These are phyloP conservation scores for Leucozona laternaria DNA, from an alignment of 2,888 invertebrate genomes.

Conservation along the genomic window DNA sequence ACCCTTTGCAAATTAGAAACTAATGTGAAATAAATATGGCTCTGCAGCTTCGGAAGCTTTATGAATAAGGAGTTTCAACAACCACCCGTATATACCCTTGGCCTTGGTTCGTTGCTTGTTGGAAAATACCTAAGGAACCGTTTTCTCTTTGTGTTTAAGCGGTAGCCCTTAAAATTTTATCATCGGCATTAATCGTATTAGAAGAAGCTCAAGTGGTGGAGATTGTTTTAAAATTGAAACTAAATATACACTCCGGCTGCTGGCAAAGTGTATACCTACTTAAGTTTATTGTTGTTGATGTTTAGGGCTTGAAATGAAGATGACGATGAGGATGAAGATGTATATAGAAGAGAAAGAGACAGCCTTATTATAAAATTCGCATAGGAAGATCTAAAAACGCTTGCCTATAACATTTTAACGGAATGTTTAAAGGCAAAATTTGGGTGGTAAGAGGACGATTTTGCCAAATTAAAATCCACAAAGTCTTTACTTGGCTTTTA, in stretches of 20 bases:
- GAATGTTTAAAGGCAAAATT: conserved; percentile 55
- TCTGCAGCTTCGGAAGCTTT: conserved; percentile 32
- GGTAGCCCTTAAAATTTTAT: conserved; percentile 74
- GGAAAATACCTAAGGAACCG: background rate
- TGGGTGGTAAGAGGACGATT: conserved; percentile 49
- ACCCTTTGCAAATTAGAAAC: conserved; percentile 74
- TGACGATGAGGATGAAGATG: background rate
- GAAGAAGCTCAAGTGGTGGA: conserved; percentile 35
- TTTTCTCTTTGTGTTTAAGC: conserved; percentile 35
- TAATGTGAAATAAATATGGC: conserved; percentile 74
- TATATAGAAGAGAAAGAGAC: background rate
- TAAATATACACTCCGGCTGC: conserved; percentile 53
- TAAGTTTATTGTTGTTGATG: conserved; percentile 67
- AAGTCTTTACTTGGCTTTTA: conserved; percentile 74
- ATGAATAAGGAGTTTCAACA: conserved; percentile 30
- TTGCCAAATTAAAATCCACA: conserved; percentile 75
- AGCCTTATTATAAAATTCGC: conserved; percentile 12
- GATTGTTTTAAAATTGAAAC: conserved; percentile 74
- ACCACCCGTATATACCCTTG: background rate
- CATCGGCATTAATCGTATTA: conserved; percentile 73
- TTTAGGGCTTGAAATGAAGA: background rate
- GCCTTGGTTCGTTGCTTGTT: background rate
- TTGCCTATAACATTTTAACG: conserved; percentile 43
- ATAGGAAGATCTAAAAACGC: conserved; percentile 38
- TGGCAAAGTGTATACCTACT: conserved; percentile 42